Conservation (phyloP, 2,888 invertebrate genomes). For the Eilema griseolum region DNA sequence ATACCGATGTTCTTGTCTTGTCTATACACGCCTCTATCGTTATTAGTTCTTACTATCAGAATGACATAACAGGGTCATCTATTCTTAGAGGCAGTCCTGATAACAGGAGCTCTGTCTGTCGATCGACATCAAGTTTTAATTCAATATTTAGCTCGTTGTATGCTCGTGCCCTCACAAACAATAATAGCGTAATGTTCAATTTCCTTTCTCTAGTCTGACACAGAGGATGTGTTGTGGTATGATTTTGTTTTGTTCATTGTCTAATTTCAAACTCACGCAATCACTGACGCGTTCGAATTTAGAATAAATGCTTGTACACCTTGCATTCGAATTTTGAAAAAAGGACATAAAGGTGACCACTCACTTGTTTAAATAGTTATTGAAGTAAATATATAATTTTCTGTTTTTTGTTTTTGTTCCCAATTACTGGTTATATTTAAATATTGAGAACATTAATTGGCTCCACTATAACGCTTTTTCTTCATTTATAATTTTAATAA, state of each 20-base stretch:
- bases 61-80: conserved; percentile 3
- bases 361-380: not conserved
- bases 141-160: conserved; percentile 4
- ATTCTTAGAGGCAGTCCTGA: not conserved
- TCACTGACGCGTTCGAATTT: not conserved
- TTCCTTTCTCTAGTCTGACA: conserved; percentile 16
- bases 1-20: not conserved
- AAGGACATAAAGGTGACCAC: not conserved
- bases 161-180: conserved; percentile 17
- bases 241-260: conserved; percentile 4
- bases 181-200: conserved; percentile 32
- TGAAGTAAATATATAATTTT: too few species aligned
- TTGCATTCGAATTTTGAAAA: not conserved
- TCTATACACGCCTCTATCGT: not conserved
- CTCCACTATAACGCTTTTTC: too few species aligned
- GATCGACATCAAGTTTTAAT: not conserved
- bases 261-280: not conserved
- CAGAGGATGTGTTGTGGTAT: not conserved
- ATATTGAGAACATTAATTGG: too few species aligned
- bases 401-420: too few species aligned
- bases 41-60: not conserved
- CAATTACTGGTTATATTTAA: too few species aligned
- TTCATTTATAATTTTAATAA: too few species aligned
- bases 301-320: not conserved
- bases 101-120: not conserved